Percentiles rank a stretch among this genome's conserved stretches.
phyloP scores from a whole-genome alignment of 2,113 vertebrate genomes.

The Callithrix jacchus region DNA sequence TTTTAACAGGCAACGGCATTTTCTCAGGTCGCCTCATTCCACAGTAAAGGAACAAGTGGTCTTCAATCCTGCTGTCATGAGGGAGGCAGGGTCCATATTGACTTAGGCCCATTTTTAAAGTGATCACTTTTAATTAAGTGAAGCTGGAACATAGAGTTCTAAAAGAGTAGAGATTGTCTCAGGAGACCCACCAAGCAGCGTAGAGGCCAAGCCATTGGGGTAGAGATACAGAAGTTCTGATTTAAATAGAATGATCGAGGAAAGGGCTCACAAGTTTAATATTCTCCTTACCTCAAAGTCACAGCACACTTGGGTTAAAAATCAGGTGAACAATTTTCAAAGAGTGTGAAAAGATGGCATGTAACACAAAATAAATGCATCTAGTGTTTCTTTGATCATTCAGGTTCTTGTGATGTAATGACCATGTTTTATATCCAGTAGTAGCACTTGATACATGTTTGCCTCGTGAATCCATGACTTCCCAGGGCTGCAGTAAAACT shows the following conservation, averaged over 20 bases:
- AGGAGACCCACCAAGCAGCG: neutral
- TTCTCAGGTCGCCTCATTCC: neutral
- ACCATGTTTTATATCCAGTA: neutral
- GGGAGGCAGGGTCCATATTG: slow-evolving; percentile 4
- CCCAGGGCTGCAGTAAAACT: neutral
- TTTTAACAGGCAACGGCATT: neutral
- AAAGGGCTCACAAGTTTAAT: neutral
- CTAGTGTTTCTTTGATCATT: neutral
- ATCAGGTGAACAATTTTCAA: neutral
- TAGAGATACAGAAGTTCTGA: neutral
- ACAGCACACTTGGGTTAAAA: neutral
- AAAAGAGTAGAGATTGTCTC: neutral
- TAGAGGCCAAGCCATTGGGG: fast-evolving
- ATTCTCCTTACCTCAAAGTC: neutral
- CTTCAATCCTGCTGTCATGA: neutral
- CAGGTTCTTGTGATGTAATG: neutral
- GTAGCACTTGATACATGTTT: neutral
- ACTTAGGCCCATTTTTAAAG: slow-evolving; percentile 2
- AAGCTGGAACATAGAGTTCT: neutral
- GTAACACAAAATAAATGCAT: neutral
- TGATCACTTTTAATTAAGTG: slow-evolving; percentile 26
- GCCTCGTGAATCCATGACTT: neutral
- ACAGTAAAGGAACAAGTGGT: neutral
- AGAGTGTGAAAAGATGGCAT: neutral
- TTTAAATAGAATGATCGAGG: neutral